Evolutionary conservation across 1,140 invertebrate genomes (phyloP), one percentile per base, ranked within the genome.

Genomic region (Drosophila ercepeae): DNA sequence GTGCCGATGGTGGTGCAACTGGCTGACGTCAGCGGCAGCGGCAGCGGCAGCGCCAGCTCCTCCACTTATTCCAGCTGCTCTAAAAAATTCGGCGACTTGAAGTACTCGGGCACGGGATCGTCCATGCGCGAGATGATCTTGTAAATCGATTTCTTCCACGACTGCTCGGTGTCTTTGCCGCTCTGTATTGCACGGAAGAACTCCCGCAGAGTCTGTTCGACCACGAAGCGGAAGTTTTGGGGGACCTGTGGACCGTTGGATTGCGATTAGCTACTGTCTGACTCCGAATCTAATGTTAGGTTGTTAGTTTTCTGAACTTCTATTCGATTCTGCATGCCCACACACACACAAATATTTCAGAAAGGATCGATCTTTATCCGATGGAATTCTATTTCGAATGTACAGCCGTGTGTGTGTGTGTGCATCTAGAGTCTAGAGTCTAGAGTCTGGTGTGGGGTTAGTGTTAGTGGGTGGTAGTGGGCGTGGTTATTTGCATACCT

Each of bases 141-240:
- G 94, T 99, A 99, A 92, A 99, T 99, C 75, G 97, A 96, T 92
- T 99, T 99, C 94, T 99, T 99, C 99, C 99, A 99, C 68, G 98
- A 99, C 91, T 99, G 98, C 92, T 99, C 99, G 19, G 95, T 92
- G 93, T 99, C 99, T 92, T 99, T 98, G 64, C 97, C 97, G 83
- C 95, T 94, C 91, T 98, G 95, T 83, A 99, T 97, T 60, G 99
- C 97, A 92, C 97, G 97, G 95, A 98, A 99, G 94, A 99, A 99
- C 93, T 99, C 99, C 61, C 97, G 94, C 59, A 99, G 93, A 44
- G 99, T 99, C 91, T 98, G 96, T 92, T 99, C 97, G 29, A 99
- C 97, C 29, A 99, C 98, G 91, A 95, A 96, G 91, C 97, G 95
- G 93, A 99, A 99, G 93, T 97, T 97, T 75, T 96, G 95, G 48